Conservation (phyloP, 2,797 vertebrate species). For the Lindbergichthys nudifrons region DNA sequence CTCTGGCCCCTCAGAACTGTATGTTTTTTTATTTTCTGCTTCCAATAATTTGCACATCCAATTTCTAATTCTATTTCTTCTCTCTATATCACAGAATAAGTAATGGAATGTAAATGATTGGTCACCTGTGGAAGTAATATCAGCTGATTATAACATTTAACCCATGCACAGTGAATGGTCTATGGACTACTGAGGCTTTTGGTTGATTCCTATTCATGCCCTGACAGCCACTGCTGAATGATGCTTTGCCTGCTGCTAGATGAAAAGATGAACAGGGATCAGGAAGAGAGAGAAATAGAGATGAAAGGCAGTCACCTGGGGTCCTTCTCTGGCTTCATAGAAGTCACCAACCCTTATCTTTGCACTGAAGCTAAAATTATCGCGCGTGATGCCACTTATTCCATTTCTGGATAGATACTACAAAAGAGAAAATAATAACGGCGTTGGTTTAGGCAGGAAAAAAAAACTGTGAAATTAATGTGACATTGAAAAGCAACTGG, state of each 20-base stretch:
- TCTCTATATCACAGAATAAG: constrained; percentile 58
- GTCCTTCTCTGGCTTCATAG: constrained; percentile 99
- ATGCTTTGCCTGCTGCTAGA: constrained; percentile 76
- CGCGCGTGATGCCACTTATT: constrained; percentile 99
- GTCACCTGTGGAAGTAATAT: constrained; percentile 86
- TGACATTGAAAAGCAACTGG: constrained; percentile 82
- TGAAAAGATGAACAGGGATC: constrained; percentile 82
- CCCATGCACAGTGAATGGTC: constrained; percentile 78
- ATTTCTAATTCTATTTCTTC: constrained; percentile 27
- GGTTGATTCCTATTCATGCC: constrained; percentile 70
- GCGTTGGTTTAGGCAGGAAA: constrained; percentile 83
- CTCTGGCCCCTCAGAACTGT: constrained; percentile 48
- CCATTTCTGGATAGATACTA: constrained; percentile 99
- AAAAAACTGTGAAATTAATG: constrained; percentile 70
- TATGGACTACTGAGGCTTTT: constrained; percentile 72
- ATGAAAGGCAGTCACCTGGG: constrained; percentile 95
- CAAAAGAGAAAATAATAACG: constrained; percentile 93
- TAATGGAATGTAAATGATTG: constrained; percentile 67
- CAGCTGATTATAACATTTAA: constrained; percentile 82
- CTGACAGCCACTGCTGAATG: constrained; percentile 78
- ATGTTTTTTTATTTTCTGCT: constrained; percentile 28
- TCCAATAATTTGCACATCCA: constrained; percentile 30
- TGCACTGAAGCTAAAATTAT: constrained; percentile 99
- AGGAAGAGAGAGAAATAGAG: constrained; percentile 80
- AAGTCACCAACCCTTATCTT: constrained; percentile 99